phyloP scores from a whole-genome alignment of 1,140 invertebrate genomes.

The Anoplolepis gracilipes region DNA sequence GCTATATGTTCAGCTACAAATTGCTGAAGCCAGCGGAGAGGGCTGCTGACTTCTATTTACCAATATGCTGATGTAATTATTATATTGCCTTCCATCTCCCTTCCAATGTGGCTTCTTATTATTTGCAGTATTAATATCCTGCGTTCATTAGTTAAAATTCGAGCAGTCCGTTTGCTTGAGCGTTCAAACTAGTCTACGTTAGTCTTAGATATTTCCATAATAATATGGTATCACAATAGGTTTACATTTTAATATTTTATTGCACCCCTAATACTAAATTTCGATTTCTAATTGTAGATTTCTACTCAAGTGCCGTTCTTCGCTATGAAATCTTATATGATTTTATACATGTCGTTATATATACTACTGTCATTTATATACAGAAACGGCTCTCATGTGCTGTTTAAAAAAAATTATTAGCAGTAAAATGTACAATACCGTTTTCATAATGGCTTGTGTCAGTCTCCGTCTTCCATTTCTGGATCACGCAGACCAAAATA shows the following conservation, averaged over 20 bases:
- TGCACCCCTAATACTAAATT: neutral
- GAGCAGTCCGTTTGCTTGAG: neutral
- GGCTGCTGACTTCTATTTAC: constrained; percentile 84
- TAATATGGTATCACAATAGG: neutral
- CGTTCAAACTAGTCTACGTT: neutral
- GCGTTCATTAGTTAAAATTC: constrained; percentile 67
- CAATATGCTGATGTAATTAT: constrained; percentile 87
- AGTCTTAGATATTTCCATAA: neutral
- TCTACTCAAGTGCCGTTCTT: neutral
- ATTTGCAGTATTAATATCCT: constrained; percentile 76
- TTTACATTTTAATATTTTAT: constrained; percentile 16
- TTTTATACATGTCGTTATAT: neutral
- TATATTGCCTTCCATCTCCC: constrained; percentile 80
- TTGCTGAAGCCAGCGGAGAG: constrained; percentile 56
- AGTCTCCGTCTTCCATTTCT: constrained; percentile 39
- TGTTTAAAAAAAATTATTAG: constrained; percentile 9
- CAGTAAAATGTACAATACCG: constrained; percentile 43
- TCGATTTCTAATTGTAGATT: neutral
- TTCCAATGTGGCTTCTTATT: constrained; percentile 71
- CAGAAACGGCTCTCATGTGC: neutral
- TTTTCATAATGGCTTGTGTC: constrained; percentile 43
- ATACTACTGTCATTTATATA: constrained; percentile 6
- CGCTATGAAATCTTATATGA: neutral
- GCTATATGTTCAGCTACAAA: constrained; percentile 67
- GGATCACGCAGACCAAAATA: constrained; percentile 49